Evolutionary conservation across 1,140 invertebrate genomes (phyloP), one percentile per base, ranked within the genome.

Genomic region (Zophobas atratus): DNA sequence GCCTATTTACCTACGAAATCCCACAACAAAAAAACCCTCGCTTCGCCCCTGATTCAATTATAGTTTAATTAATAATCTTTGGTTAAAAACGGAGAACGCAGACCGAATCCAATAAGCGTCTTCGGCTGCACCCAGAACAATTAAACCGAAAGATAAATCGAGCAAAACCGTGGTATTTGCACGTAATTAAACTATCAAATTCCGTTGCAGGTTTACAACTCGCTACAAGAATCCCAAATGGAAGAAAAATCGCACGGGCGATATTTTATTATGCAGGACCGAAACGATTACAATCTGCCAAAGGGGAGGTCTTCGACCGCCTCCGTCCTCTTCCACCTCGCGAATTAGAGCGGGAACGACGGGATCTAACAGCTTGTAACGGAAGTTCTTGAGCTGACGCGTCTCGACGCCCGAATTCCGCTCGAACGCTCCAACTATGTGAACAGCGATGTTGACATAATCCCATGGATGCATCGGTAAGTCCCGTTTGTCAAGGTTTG

Each of bases 151-250:
- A 67, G 60, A 67, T 67, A 67, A 67, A 67, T 67, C 60, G 60
- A 67, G 60, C 60, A 67, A 67, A 67, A 67, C 41, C 60, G 60
- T 67, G 60, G n/a, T 67, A 4, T 33, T 67, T 43, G 60, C 60
- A 67, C 43, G 60, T 67, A 67, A 67, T 67, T 67, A 67, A 67
- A 67, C 60, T 67, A 67, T 67, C 60, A 67, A 67, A 67, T 67
- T 67, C 60, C 60, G 43, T 67, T 67, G 60, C 60, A 67, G 60
- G 39, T 67, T 39, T 67, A 20, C n/a, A 35, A 41, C 38, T 39
- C 33, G 35, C 20, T 67, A 32, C 38, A 43, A 36, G 60, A 67
- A 67, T 67, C 60, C 39, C n/a, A 43, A 67, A 67, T 67, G 60
- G 60, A n/a, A 39, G 60, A 67, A 67, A 67, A 67, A 67, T 67